Conservation (phyloP, 2,888 invertebrate species). For the Machimus atricapillus region DNA sequence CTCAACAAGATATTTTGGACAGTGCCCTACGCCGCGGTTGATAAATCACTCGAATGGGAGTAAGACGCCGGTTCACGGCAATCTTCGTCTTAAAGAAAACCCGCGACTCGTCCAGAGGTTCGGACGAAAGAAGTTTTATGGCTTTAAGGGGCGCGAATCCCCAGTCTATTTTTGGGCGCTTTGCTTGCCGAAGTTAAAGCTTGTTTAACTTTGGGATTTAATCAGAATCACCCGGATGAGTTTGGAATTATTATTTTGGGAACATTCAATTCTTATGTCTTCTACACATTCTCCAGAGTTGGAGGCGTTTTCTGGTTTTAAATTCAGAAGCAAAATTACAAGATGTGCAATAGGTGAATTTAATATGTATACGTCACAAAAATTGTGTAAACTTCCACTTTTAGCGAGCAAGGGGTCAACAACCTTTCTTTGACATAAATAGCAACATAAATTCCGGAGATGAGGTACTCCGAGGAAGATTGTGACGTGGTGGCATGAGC, state of each 20-base stretch:
- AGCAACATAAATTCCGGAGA: slow-evolving; percentile 19
- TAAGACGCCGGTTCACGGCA: neutral
- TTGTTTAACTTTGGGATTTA: neutral
- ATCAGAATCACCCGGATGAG: neutral
- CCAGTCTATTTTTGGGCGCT: slow-evolving; percentile 14
- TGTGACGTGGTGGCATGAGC: neutral
- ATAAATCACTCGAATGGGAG: slow-evolving; percentile 1
- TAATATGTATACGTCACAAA: neutral
- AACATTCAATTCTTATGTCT: neutral
- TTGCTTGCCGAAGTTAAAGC: neutral
- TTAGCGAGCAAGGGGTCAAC: neutral
- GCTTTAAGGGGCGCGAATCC: neutral
- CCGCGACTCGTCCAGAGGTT: neutral
- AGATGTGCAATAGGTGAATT: neutral
- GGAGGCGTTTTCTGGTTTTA: neutral
- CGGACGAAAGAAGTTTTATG: neutral
- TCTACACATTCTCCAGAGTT: neutral
- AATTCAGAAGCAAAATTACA: neutral
- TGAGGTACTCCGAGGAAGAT: neutral
- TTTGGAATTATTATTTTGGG: slow-evolving; percentile 9
- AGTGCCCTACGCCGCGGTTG: neutral
- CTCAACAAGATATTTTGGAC: neutral
- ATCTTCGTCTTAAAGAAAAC: neutral
- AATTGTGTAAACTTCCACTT: neutral
- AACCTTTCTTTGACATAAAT: slow-evolving; percentile 18